These are phyloP conservation scores for Agonopterix subpropinquella DNA, from an alignment of 2,888 invertebrate genomes.

Conservation along the genomic window DNA sequence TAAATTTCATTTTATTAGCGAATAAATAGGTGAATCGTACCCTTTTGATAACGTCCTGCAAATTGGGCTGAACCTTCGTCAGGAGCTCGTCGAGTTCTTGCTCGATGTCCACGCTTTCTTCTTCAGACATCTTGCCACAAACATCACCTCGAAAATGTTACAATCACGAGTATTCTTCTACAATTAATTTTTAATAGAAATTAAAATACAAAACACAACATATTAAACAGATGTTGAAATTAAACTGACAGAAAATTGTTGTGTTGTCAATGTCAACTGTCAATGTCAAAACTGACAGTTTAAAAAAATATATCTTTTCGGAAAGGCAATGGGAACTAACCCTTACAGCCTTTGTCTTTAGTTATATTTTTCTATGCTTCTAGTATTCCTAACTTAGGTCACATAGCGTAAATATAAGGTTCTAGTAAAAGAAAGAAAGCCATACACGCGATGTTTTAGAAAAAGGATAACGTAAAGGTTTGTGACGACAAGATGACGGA, in stretches of 20 bases:
- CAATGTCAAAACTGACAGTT: too few relatives aligned
- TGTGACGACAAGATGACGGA: too few relatives aligned
- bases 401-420: too few relatives aligned
- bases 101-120: slow-evolving; percentile 59
- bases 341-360: too few relatives aligned
- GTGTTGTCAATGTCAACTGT: slow-evolving; percentile 21
- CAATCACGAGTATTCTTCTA: slow-evolving; percentile 11
- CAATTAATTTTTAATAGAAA: slow-evolving; percentile 9
- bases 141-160: slow-evolving; percentile 27
- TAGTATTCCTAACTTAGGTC: too few relatives aligned
- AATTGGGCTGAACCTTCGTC: slow-evolving; percentile 67
- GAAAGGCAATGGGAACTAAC: too few relatives aligned
- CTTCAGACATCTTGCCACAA: slow-evolving; percentile 46
- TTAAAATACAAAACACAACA: slow-evolving; percentile 21
- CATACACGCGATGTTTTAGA: too few relatives aligned
- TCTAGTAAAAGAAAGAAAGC: too few relatives aligned
- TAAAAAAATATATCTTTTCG: too few relatives aligned
- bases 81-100: slow-evolving; percentile 66
- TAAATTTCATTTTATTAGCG: background rate
- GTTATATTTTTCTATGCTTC: too few relatives aligned
- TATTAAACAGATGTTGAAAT: slow-evolving; percentile 16
- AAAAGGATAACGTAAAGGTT: too few relatives aligned
- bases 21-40: slow-evolving; percentile 46
- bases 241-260: slow-evolving; percentile 21
- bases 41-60: slow-evolving; percentile 77